Base-by-base conservation (phyloP, 1,140 invertebrate species). In the Globodera ellingtonae region DNA sequence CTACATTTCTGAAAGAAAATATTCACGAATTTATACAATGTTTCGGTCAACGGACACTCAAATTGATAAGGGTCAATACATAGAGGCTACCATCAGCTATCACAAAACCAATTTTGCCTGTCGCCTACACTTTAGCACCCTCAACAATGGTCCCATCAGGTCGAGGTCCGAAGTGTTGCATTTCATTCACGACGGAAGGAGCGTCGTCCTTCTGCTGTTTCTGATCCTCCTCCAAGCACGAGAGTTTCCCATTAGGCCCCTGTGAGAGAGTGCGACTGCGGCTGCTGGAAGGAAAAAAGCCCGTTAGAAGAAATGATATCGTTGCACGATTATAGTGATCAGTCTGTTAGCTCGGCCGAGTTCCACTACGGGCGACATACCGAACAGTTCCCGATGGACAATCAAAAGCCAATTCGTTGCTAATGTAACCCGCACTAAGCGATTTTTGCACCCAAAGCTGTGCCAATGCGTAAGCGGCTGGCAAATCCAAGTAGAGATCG, bases 391-490 rank as follows among this genome's bases (percentile, higher is more conserved):
- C 79, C 8, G 21, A 48, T 18, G 83, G 83, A 67, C 85, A 83
- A 10, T 59, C 47, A n/a, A 18, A 66, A 35, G 80, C 81, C n/a
- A 86, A 59, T 10, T 70, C 79, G 3, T 81, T 44, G 52, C 47
- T 35, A 52, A 84, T 76, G 9, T 85, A 73, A 18, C 80, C 83
- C 6, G 46, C 18, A 21, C 86, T 81, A 10, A 48, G 48, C 18
- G 80, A 81, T 47, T 84, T 84, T 24, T 86, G 46, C 5, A 84
- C 81, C 84, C 84, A 84, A n/a, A 81, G 67, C 13, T 82, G 70
- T n/a, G 84, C 85, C 35, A 84, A 72, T 44, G 82, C 50, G 47
- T 84, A 84, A 24, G 84, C 83, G 21, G 83, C 84, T 47, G 83
- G 83, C 50, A 84, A 72, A 47, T 84, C 83, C 35, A 84, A 56